Evolutionary conservation across 2,797 vertebrate species (phyloP), one percentile per base, ranked within the genome.

Genomic region (Coregonus suidteri): DNA sequence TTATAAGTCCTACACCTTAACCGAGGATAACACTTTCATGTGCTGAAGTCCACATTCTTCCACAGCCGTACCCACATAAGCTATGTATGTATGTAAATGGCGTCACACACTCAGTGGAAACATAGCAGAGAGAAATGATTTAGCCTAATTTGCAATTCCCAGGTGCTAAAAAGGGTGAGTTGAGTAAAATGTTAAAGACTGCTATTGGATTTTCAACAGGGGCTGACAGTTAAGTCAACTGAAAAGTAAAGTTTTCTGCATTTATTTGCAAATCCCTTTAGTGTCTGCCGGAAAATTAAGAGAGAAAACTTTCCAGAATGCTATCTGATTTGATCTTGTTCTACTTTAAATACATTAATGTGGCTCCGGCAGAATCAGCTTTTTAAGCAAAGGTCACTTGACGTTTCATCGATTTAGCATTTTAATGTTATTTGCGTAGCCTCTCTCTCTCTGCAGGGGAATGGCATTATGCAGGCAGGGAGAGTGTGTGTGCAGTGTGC

Each of bases 361-460:
- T 53, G 79, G 78, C 75, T 72, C 74, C 78, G 81, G 84, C 83
- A 84, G 75, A 83, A 81, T 85, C 80, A 72, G 81, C 82, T 84
- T 86, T 84, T 89, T 79, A 82, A 82, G 83, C 78, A 85, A 88
- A 86, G 82, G 82, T 86, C 87, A 84, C 75, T 79, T 68, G 79
- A 78, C 76, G 73, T 85, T 81, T 77, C 83, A 82, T 86, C 84
- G 85, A 83, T 88, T 86, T 83, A 81, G 77, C 80, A 88, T 86
- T 84, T 85, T 84, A 83, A 78, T 80, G 71, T 77, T 75, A 62
- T 67, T 41, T 69, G 15, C 53, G 18, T 51, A 51, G 54, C 14
- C 7, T n/a, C 16, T n/a, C 56, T 18, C 54, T 37, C 70, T 31
- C 56, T 47, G 41, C 41, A 9, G 41, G 9, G 41, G 9, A 9